Percentiles rank a stretch among this genome's conserved stretches.
phyloP scores from a whole-genome alignment of 2,888 invertebrate genomes.

The Oligia latruncula region DNA sequence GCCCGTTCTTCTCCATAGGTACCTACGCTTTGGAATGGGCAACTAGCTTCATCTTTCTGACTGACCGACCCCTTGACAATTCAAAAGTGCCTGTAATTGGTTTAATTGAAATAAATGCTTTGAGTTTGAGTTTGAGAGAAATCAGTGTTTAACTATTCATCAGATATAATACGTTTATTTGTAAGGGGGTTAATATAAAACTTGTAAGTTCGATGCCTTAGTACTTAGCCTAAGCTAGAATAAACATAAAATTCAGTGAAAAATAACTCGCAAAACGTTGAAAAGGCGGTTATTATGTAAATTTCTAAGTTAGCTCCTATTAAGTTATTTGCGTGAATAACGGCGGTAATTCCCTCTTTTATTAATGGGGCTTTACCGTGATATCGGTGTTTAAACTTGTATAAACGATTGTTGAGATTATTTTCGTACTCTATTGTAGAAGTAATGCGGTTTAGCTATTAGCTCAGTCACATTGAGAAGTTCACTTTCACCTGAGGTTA shows the following conservation, averaged over 20 bases:
- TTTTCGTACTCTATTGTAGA: constrained; percentile 27
- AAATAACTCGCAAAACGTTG: constrained; percentile 69
- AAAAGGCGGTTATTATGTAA: constrained; percentile 77
- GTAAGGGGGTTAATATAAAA: background rate
- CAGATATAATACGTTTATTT: too few relatives aligned
- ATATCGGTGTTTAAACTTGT: constrained; percentile 65
- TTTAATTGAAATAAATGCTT: too few relatives aligned
- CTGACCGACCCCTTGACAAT: too few relatives aligned
- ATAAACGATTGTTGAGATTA: constrained; percentile 53
- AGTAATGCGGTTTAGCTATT: constrained; percentile 19
- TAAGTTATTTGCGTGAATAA: constrained; percentile 80
- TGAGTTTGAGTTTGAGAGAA: too few relatives aligned
- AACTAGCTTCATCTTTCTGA: too few relatives aligned
- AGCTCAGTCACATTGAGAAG: background rate
- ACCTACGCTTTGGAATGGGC: too few relatives aligned
- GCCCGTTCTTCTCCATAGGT: too few relatives aligned
- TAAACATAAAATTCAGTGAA: constrained; percentile 62
- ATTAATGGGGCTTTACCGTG: constrained; percentile 71
- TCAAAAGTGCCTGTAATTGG: too few relatives aligned
- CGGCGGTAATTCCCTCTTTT: constrained; percentile 72
- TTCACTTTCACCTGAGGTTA: background rate
- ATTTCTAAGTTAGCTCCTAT: constrained; percentile 72
- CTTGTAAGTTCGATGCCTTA: background rate
- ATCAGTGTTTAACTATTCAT: too few relatives aligned
- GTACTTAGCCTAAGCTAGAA: constrained; percentile 18